Evolutionary conservation across 2,888 invertebrate genomes (phyloP).

Genomic region (Alviniconcha strummeri): DNA sequence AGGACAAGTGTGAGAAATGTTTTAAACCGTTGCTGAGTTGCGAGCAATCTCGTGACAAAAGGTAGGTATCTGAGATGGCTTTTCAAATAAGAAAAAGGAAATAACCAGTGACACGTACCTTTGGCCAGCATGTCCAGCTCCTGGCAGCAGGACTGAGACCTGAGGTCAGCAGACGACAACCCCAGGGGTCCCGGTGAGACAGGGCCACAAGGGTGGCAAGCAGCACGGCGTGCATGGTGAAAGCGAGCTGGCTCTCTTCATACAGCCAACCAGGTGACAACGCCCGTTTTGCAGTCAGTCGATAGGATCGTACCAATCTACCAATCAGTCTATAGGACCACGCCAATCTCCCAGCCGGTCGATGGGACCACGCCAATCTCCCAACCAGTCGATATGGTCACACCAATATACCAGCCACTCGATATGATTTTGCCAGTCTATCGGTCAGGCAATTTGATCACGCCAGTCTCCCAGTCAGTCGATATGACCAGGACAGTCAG

Average conservation of each 20-base stretch:
- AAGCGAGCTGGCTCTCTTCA: neutral
- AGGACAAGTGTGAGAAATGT: no score
- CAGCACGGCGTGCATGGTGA: conserved; percentile 12
- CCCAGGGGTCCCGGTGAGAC: conserved; percentile 13
- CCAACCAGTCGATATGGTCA: neutral
- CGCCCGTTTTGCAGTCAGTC: no score
- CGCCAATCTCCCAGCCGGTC: neutral
- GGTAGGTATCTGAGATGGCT: no score
- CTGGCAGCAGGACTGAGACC: neutral
- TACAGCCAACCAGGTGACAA: neutral
- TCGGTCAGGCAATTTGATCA: neutral
- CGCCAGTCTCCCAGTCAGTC: no score
- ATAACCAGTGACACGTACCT: neutral
- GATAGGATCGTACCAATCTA: no score
- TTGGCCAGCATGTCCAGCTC: conserved; percentile 9
- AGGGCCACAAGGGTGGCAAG: conserved; percentile 3
- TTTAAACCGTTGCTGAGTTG: no score
- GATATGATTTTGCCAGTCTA: neutral
- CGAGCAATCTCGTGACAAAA: no score
- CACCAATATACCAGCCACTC: no score
- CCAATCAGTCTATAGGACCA: neutral
- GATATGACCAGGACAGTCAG: no score
- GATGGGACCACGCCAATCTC: neutral
- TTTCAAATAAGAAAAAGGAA: no score
- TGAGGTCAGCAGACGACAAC: conserved; percentile 20